Base-by-base conservation (phyloP, 2,888 invertebrate genomes). In the Drosophila fungiperda region DNA sequence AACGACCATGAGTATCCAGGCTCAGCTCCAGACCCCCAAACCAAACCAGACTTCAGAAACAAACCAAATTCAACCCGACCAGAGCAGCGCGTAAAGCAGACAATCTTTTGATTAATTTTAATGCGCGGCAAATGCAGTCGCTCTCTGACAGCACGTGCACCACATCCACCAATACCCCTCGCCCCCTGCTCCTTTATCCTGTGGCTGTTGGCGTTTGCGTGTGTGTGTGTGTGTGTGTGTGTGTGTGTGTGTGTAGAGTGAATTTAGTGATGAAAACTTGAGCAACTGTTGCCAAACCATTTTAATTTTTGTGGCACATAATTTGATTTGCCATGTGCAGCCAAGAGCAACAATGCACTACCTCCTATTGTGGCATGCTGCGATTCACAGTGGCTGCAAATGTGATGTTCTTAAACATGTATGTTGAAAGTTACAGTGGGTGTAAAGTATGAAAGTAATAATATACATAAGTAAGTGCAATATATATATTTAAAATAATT, bases 41-140 rank as follows among this genome's bases (percentile, higher is more conserved):
- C 45, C 12, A 8, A 17, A 8, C 36, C 17, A 36, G 7, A 36
- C 7, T n/a, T n/a, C n/a, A n/a, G n/a, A n/a, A n/a, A n/a, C 15
- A 36, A 11, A 55, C 26, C 57, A 64, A 33, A 8, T 23, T 15
- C 49, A 40, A 12, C 12, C 11, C 17, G 26, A 29, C 33, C 40
- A 17, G 35, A 29, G 29, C 52, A 23, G 48, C 26, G 32, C 12
- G 58, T 54, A 45, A 32, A 58, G 42, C 53, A 76, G 80, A 58
- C 82, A 66, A 83, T 62, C 80, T 85, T 82, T 89, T 85, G 89
- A 89, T 85, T 85, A 85, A 85, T 89, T 89, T 82, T 69, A 81
- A 76, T 67, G 58, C 70, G 80, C 74, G 68, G 65, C 55, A 70
- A 52, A 62, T 82, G 86, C 81, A 72, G 61, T 73, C 73, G 65